A percentile compares a stretch with the other conserved stretches of the same genome.
These are phyloP conservation scores for Baronia brevicornis DNA, from an alignment of 2,888 invertebrate genomes.

Conservation along the genomic window DNA sequence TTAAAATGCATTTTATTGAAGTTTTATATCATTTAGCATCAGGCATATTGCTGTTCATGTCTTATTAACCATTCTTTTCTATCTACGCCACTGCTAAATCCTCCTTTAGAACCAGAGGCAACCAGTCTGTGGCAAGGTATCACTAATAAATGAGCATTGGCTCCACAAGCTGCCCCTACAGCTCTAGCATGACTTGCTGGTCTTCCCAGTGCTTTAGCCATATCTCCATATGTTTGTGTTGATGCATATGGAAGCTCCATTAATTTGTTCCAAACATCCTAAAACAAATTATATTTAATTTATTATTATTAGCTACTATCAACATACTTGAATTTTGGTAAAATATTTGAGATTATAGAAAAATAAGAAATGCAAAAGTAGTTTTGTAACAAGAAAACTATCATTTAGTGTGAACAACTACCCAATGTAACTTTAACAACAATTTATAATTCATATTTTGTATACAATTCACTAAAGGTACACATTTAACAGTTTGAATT, in stretches of 20 bases:
- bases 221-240: slow-evolving; percentile 51
- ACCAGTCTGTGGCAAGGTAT: slow-evolving; percentile 62
- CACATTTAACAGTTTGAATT: no score
- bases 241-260: slow-evolving; percentile 49
- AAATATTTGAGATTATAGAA: no score
- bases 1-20: neutral
- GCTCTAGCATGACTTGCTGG: slow-evolving; percentile 52
- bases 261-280: slow-evolving; percentile 60
- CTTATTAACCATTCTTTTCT: slow-evolving; percentile 71
- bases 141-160: slow-evolving; percentile 49
- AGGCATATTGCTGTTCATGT: slow-evolving; percentile 45
- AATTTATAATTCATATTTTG: no score
- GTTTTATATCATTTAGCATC: neutral
- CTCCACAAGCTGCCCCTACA: slow-evolving; percentile 58
- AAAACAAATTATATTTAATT: slow-evolving; percentile 16
- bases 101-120: slow-evolving; percentile 50
- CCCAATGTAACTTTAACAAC: no score
- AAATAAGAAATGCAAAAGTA: no score
- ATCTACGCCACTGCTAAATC: slow-evolving; percentile 68
- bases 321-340: no score
- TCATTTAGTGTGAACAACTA: no score
- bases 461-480: no score
- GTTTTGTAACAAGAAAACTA: no score
- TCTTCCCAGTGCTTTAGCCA: slow-evolving; percentile 49
- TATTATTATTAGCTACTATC: no score